Conservation (phyloP, 2,797 vertebrate genomes). For the Poeciliopsis infans region DNA sequence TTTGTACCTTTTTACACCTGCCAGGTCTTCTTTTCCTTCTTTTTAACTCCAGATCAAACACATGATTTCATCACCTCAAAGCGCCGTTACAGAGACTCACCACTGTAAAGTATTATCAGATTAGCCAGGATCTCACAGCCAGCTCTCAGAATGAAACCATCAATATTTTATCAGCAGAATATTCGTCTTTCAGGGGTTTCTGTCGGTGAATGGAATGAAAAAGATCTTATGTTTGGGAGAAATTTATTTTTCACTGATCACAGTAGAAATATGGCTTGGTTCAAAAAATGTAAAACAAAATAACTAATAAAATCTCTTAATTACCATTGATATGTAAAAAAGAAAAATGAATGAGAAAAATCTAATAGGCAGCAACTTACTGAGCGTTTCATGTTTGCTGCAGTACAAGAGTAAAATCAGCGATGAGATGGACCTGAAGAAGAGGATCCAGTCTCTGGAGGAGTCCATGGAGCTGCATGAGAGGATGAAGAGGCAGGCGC, state of each 20-base stretch:
- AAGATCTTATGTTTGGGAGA: slow-evolving; percentile 16
- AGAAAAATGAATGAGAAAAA: too few relatives aligned
- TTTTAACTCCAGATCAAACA: not conserved
- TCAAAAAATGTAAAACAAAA: too few relatives aligned
- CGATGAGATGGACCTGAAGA: slow-evolving; percentile 94
- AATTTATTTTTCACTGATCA: too few relatives aligned
- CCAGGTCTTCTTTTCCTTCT: not conserved
- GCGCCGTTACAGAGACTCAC: not conserved
- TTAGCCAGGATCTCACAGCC: not conserved
- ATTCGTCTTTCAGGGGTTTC: slow-evolving; percentile 40
- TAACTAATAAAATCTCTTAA: too few relatives aligned
- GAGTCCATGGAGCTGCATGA: slow-evolving; percentile 95
- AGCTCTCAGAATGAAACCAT: slow-evolving; percentile 32
- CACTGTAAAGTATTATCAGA: not conserved
- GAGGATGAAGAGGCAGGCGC: slow-evolving; percentile 94
- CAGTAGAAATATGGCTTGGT: too few relatives aligned
- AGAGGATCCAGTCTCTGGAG: slow-evolving; percentile 93
- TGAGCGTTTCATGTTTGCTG: slow-evolving; percentile 30
- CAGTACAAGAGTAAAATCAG: slow-evolving; percentile 95
- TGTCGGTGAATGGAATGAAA: slow-evolving; percentile 25
- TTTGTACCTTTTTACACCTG: not conserved
- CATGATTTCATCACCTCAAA: not conserved
- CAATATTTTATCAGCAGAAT: slow-evolving; percentile 33
- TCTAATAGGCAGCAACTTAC: not conserved
- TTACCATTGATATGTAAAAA: too few relatives aligned